These are phyloP conservation scores for Philaethria dido DNA, from an alignment of 2,888 invertebrate genomes.

Conservation along the genomic window DNA sequence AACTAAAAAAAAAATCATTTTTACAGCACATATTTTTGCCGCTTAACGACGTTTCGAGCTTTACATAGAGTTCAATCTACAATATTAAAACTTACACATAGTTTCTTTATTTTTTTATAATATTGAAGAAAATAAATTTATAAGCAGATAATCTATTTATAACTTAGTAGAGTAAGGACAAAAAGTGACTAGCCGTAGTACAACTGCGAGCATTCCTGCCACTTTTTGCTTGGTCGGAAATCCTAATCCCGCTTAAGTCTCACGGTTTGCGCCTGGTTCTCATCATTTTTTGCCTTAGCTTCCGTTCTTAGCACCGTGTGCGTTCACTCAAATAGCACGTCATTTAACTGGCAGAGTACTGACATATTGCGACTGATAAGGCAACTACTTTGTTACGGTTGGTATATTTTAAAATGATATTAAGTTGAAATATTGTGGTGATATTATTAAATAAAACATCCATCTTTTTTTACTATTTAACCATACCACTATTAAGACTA, in stretches of 20 bases:
- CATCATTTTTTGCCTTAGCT: constrained; percentile 43
- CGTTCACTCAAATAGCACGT: constrained; percentile 36
- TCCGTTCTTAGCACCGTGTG: constrained; percentile 39
- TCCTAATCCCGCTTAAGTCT: constrained; percentile 38
- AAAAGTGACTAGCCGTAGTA: constrained; percentile 19
- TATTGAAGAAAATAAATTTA: neutral
- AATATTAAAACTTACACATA: neutral
- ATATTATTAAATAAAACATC: no score
- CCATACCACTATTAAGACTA: no score
- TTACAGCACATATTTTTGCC: no score
- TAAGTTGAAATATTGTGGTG: no score
- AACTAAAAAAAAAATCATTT: no score
- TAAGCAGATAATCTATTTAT: constrained; percentile 12
- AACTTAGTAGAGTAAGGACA: constrained; percentile 7
- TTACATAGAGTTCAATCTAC: no score
- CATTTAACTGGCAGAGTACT: constrained; percentile 30
- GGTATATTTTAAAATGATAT: neutral
- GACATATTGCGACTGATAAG: constrained; percentile 33
- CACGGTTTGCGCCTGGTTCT: constrained; percentile 44
- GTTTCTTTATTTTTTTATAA: neutral
- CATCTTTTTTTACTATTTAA: no score
- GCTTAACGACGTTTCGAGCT: no score
- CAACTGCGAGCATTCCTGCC: constrained; percentile 19
- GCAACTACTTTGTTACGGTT: neutral
- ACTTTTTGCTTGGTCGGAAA: constrained; percentile 43